phyloP scores from a whole-genome alignment of 1,140 invertebrate species.

The Microplitis demolitor region DNA sequence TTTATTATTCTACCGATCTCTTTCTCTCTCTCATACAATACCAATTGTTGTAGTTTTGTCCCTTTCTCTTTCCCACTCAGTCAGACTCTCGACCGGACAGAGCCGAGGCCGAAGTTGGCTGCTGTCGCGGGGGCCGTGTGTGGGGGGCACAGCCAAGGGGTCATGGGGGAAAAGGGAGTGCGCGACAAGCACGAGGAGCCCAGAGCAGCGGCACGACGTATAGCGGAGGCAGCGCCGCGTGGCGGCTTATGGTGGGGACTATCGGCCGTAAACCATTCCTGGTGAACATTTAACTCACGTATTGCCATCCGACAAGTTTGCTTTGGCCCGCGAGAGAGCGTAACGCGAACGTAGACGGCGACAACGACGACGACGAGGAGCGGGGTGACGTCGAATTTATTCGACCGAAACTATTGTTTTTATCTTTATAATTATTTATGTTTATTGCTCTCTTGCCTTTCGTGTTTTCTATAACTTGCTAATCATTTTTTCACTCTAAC shows the following conservation, averaged over 20 bases:
- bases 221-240: conserved; percentile 59
- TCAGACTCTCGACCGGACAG: conserved; percentile 20
- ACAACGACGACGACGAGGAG: background rate
- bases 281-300: conserved; percentile 65
- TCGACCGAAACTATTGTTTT: background rate
- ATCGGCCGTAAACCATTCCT: conserved; percentile 63
- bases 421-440: background rate
- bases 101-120: conserved; percentile 33
- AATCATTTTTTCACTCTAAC: background rate
- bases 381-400: conserved; percentile 2
- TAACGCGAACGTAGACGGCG: conserved; percentile 46
- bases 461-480: background rate
- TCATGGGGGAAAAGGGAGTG: conserved; percentile 11
- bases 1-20: conserved; percentile 6
- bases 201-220: conserved; percentile 33
- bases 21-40: too few relatives aligned
- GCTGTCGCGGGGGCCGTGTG: conserved; percentile 32
- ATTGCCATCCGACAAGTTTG: conserved; percentile 65
- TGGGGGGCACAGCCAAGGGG: background rate
- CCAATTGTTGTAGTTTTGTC: background rate
- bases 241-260: conserved; percentile 60
- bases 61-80: conserved; percentile 2
- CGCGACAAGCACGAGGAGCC: conserved; percentile 34
- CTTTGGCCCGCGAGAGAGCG: conserved; percentile 61
- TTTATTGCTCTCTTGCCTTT: background rate